Evolutionary conservation across 2,888 invertebrate genomes (phyloP).

Genomic region (Hydraecia micacea): DNA sequence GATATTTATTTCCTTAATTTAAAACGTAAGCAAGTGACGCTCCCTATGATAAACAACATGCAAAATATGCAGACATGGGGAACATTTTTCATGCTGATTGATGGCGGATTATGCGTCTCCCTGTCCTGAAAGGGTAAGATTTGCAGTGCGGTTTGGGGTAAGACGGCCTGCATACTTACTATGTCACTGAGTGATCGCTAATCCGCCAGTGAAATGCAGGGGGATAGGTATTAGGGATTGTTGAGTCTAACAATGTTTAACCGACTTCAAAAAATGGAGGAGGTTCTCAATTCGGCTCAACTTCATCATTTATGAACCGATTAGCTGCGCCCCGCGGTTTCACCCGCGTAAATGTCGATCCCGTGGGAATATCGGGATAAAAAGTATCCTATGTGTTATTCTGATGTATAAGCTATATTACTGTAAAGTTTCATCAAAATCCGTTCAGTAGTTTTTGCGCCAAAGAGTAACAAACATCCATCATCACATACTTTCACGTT

Average conservation of each 20-base stretch:
- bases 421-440: no score
- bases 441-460: no score
- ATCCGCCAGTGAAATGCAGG: background rate
- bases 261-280: background rate
- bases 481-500: no score
- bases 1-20: no score
- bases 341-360: no score
- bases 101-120: constrained; percentile 39
- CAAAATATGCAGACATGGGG: background rate
- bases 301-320: no score
- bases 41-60: background rate
- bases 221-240: background rate
- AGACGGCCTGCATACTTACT: constrained; percentile 4
- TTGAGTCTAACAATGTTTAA: background rate
- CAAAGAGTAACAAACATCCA: no score
- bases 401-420: no score
- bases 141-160: constrained; percentile 28
- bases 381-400: no score
- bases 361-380: no score
- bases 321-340: no score
- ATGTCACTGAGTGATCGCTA: constrained; percentile 18
- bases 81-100: constrained; percentile 50
- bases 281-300: background rate
- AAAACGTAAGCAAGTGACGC: background rate
- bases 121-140: constrained; percentile 45